Evolutionary conservation across 2,113 vertebrate genomes (phyloP).

Genomic region (Aythya baeri): DNA sequence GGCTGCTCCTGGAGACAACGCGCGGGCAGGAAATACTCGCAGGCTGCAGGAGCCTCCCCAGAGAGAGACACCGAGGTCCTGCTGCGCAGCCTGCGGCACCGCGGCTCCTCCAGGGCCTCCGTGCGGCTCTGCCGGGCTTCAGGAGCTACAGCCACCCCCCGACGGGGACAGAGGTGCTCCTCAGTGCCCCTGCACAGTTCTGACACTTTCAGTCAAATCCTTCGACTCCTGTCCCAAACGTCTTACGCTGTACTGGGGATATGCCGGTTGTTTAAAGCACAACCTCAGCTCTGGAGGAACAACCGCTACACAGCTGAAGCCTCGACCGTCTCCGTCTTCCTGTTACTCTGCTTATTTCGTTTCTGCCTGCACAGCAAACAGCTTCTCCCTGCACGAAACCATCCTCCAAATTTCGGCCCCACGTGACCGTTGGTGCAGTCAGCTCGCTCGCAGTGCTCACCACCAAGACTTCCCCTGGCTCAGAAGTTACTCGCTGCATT

Average conservation of each 20-base stretch:
- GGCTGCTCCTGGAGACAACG: background rate
- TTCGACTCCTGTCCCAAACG: background rate
- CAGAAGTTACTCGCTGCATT: background rate
- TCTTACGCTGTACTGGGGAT: accelerated
- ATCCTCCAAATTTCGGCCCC: background rate
- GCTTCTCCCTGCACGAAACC: background rate
- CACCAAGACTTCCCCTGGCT: background rate
- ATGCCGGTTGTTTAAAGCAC: background rate
- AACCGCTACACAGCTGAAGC: background rate
- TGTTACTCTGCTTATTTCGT: background rate
- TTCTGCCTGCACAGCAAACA: background rate
- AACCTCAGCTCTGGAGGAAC: background rate
- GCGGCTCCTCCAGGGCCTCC: background rate
- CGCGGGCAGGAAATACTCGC: background rate
- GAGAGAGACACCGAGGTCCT: background rate
- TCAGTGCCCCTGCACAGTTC: background rate
- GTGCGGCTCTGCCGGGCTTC: too few species aligned
- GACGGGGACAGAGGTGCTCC: background rate
- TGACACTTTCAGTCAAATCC: background rate
- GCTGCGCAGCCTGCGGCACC: background rate
- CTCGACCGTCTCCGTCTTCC: background rate
- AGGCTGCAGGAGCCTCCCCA: background rate
- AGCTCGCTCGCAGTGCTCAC: background rate
- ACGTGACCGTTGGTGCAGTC: accelerated
- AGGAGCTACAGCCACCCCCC: background rate